phyloP scores from a whole-genome alignment of 2,888 invertebrate species.

The Cheilosia impressa region DNA sequence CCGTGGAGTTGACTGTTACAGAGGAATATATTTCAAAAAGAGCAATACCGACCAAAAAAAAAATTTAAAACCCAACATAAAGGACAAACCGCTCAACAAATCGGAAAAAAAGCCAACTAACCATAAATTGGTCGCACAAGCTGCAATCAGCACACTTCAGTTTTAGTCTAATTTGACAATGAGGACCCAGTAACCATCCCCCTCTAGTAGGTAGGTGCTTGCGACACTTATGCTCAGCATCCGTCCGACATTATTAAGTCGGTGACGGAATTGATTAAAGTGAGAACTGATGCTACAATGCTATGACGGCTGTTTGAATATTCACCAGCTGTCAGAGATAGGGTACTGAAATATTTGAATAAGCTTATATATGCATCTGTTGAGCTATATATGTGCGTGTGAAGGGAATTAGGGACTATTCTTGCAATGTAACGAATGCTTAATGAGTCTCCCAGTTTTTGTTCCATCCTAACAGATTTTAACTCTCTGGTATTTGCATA shows the following conservation, averaged over 20 bases:
- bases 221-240: neutral
- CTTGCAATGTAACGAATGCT: conserved; percentile 28
- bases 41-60: too few relatives aligned
- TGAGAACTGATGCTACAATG: conserved; percentile 49
- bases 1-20: too few relatives aligned
- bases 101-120: neutral
- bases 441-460: conserved; percentile 54
- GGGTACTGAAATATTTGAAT: conserved; percentile 19
- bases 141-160: conserved; percentile 40
- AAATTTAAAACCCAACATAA: too few relatives aligned
- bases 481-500: conserved; percentile 16
- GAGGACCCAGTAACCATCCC: conserved; percentile 3
- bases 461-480: neutral
- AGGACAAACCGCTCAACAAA: neutral
- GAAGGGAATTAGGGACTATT: conserved; percentile 35
- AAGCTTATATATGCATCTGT: conserved; percentile 30
- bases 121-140: conserved; percentile 29
- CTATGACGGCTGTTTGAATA: conserved; percentile 25
- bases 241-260: conserved; percentile 45
- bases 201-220: neutral
- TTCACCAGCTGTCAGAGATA: conserved; percentile 13
- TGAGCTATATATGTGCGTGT: conserved; percentile 4
- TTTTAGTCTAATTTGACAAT: conserved; percentile 32
- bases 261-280: conserved; percentile 69
- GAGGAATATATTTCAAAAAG: too few relatives aligned